Conservation (phyloP, 2,113 vertebrate genomes). For the Gallinago jamesoni region DNA sequence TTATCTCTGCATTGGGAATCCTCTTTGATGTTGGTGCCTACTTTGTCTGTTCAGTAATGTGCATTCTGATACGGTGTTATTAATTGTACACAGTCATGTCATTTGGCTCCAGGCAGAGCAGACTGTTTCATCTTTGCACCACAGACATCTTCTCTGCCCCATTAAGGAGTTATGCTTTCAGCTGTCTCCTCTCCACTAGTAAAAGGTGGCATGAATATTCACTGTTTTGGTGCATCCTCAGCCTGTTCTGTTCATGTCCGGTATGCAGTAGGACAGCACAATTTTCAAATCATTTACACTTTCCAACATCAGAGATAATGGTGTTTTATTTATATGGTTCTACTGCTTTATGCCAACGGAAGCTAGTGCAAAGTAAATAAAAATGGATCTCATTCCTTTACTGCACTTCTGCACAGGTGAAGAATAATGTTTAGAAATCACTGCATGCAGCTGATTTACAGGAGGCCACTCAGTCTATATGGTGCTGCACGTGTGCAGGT, state of each 20-base stretch:
- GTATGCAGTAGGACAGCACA: neutral
- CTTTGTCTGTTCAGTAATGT: neutral
- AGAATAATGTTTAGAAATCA: neutral
- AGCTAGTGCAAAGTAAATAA: neutral
- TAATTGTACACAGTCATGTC: neutral
- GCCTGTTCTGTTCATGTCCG: neutral
- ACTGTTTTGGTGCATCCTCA: neutral
- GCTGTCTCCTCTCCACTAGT: neutral
- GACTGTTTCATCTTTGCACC: neutral
- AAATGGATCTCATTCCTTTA: neutral
- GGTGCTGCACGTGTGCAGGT: rapidly evolving
- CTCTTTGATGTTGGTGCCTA: neutral
- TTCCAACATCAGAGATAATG: neutral
- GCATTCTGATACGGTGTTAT: neutral
- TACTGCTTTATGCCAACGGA: neutral
- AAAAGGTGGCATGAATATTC: neutral
- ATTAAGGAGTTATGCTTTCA: neutral
- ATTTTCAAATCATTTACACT: neutral
- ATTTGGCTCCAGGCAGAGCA: neutral
- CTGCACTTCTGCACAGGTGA: neutral
- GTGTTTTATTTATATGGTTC: neutral
- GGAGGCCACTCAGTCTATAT: neutral
- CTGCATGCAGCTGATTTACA: neutral
- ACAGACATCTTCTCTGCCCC: neutral
- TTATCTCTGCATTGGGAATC: neutral